These are phyloP conservation scores for Parazoanthus atlanticus DNA, from an alignment of 92 coral and sea anemone genomes.

Conservation along the genomic window DNA sequence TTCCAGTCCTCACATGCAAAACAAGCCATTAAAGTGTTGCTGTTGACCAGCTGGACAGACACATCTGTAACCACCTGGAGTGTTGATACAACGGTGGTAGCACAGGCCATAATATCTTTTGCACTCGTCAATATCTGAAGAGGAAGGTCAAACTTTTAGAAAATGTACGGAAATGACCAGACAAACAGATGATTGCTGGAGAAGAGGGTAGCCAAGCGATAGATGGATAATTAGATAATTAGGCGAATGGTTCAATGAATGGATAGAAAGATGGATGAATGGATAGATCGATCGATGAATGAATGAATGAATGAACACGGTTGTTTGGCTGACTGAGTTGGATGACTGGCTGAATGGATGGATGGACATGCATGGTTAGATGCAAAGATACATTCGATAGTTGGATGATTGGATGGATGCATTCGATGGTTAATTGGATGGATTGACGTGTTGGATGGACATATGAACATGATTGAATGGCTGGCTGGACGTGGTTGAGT, in stretches of 20 bases:
- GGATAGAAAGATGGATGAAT: background rate
- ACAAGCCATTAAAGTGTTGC: slow-evolving; percentile 83
- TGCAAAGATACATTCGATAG: background rate
- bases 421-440: background rate
- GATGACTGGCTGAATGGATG: background rate
- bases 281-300: no score
- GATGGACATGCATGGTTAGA: background rate
- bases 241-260: background rate
- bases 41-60: slow-evolving; percentile 82
- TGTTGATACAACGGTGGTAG: slow-evolving; percentile 85
- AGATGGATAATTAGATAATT: background rate
- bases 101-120: slow-evolving; percentile 80
- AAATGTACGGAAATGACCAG: background rate
- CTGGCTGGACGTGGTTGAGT: background rate
- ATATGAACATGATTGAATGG: background rate
- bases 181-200: background rate
- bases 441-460: background rate
- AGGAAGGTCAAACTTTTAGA: background rate
- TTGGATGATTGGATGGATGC: background rate
- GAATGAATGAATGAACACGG: background rate
- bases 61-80: slow-evolving; percentile 92
- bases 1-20: slow-evolving; percentile 59
- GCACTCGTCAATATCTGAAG: slow-evolving; percentile 91
- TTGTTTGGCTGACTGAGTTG: background rate
- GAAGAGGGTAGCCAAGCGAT: background rate